Base-by-base conservation (phyloP, 23 tunicate genomes). In the Oikopleura vanhoeffeni region DNA sequence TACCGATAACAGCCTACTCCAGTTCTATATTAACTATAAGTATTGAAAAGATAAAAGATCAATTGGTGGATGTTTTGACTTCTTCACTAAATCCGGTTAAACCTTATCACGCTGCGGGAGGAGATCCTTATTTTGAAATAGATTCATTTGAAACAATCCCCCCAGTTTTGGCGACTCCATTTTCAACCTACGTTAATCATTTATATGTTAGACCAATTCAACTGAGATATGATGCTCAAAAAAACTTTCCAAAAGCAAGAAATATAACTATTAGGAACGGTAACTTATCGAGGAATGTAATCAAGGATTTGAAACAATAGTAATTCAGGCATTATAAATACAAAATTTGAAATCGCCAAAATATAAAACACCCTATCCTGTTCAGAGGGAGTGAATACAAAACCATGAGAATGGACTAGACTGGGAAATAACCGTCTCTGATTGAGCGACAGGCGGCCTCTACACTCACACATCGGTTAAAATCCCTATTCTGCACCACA, bases 81-180 rank as follows among this genome's bases (percentile, higher is more conserved):
- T 13, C 34, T 2, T 71, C 79, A 2, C 79, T 71, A 18, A 18
- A 71, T 18, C 79, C 79, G 32, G 79, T 71, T 18, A 71, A 71
- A 38, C 79, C 79, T 2, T 71, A 71, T 71, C 79, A 71, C 38
- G 79, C 79, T 32, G 34, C 79, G 27, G 79, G 79, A 24, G 79
- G 36, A 3, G 79, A 71, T 71, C 79, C 79, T 18, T 71, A 24
- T 30, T 71, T 71, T 71, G 79, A 71, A 71, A 71, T 71, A 2
- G 79, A 71, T 30, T 18, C 79, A 71, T 71, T 71, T 32, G 79
- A 71, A 71, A 30, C 3, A 2, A 71, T 71, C 2, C 34, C 38
- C 4, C 79, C 27, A 71, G 34, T 18, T 71, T 18, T 71, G 27
- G 79, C 79, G 3, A 30, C 34, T 28, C 79, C 79, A 2, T 71